Base-by-base conservation (phyloP, 2,888 invertebrate species). In the Cotesia congregata region DNA sequence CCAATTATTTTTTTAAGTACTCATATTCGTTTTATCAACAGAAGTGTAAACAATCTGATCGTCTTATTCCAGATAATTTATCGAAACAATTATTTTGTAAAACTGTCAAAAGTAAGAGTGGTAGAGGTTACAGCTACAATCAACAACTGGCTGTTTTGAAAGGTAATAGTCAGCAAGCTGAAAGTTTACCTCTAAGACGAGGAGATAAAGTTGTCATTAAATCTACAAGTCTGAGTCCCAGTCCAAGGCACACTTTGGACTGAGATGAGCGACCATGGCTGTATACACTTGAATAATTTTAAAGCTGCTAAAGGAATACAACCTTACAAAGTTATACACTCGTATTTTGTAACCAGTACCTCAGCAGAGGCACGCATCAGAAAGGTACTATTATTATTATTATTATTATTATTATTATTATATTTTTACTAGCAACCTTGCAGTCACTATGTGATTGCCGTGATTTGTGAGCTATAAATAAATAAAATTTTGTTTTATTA, bases 341-440 rank as follows among this genome's bases (percentile, higher is more conserved):
- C 95, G 81, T 95, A 94, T 90, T 97, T 97, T 90, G 94, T 96
- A 77, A 93, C 96, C 81, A 94, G 95, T 89, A 93, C 95, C 75
- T 94, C 95, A 80, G 92, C 92, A 83, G 95, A 95, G 90, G 94
- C 95, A 82, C 93, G 96, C 85, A 93, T 93, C 90, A 93, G 95
- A 86, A 97, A 96, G 95, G 97, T 96, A 30, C 30, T 30, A 3
- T 30, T 30, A 2, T 20, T 20, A 2, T 20, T 20, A 20, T 20
- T 1, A 87, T 85, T 85, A 83, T n/a, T 79, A 78, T 73, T 30
- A 9, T 50, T 62, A 62, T 20, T 62, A 0, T 62, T 20, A 6
- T 17, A 17, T 62, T 62, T n/a, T 0, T 62, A 30, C 30, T 17
- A 30, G 9, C 20, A n/a, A n/a, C n/a, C n/a, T n/a, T n/a, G n/a